A percentile compares a stretch with the other conserved stretches of the same genome.
phyloP scores from a whole-genome alignment of 2,797 vertebrate species.

The Rhinatrema bivittatum region DNA sequence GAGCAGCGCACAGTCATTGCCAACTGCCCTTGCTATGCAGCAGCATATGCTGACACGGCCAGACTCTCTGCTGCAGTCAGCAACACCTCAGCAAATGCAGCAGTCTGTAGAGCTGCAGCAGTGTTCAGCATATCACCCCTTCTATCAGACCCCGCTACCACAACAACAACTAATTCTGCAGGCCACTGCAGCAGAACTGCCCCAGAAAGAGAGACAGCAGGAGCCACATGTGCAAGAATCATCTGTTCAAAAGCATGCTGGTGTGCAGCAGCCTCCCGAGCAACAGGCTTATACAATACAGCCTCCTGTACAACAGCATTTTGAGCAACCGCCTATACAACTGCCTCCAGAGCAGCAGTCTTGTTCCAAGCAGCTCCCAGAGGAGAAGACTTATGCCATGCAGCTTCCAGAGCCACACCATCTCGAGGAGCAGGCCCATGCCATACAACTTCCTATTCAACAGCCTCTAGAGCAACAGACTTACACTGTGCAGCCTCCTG shows the following conservation, averaged over 20 bases:
- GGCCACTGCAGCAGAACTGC: constrained; percentile 23
- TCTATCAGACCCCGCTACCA: constrained; percentile 42
- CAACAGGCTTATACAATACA: constrained; percentile 27
- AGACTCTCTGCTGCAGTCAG: not conserved
- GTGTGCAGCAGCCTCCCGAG: constrained; percentile 24
- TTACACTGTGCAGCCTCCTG: constrained; percentile 36
- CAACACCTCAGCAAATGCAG: constrained; percentile 17
- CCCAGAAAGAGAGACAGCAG: constrained; percentile 32
- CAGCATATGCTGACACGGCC: constrained; percentile 1
- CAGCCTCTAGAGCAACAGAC: not conserved
- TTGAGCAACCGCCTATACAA: constrained; percentile 14
- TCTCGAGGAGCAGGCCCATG: not conserved
- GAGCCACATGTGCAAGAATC: constrained; percentile 34
- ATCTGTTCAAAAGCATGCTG: constrained; percentile 38
- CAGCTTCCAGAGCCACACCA: not conserved
- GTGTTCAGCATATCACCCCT: constrained; percentile 32
- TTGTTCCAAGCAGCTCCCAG: constrained; percentile 23
- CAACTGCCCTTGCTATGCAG: constrained; percentile 3
- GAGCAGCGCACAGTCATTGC: constrained; percentile 8
- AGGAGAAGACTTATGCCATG: too few species aligned
- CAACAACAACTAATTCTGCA: constrained; percentile 45
- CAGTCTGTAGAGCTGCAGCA: constrained; percentile 40
- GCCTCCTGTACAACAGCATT: too few species aligned
- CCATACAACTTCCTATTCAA: not conserved
- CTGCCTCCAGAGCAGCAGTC: not conserved